Evolutionary conservation across 2,888 invertebrate genomes (phyloP).

Genomic region (Phrixothrix hirtus): DNA sequence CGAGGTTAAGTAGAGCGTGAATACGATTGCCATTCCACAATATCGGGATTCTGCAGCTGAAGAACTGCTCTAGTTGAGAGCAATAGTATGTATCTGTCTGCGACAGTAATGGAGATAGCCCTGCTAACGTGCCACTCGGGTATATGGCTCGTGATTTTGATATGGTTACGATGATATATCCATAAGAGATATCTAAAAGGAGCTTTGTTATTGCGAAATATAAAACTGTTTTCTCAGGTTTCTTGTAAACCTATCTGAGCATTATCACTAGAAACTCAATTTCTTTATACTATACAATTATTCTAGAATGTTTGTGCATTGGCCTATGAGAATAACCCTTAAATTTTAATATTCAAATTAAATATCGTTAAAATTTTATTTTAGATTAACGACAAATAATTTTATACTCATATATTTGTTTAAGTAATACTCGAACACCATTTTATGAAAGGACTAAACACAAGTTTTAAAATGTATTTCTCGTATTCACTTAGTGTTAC

Average conservation of each 20-base stretch:
- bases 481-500: too few relatives aligned
- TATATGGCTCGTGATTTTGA: constrained; percentile 45
- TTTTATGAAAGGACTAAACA: too few relatives aligned
- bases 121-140: constrained; percentile 45
- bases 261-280: neutral
- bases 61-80: constrained; percentile 39
- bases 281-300: too few relatives aligned
- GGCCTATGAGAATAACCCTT: too few relatives aligned
- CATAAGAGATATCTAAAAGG: constrained; percentile 43
- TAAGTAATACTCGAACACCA: too few relatives aligned
- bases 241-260: constrained; percentile 15
- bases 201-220: constrained; percentile 36
- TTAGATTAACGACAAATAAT: too few relatives aligned
- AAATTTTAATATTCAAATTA: too few relatives aligned
- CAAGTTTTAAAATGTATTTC: too few relatives aligned
- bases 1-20: constrained; percentile 49
- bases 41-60: constrained; percentile 31
- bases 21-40: constrained; percentile 44
- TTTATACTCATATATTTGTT: too few relatives aligned
- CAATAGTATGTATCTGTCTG: constrained; percentile 46
- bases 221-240: constrained; percentile 19
- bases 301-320: too few relatives aligned
- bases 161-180: constrained; percentile 42
- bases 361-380: too few relatives aligned
- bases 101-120: constrained; percentile 44